These are phyloP conservation scores for Tortrix viridana DNA, from an alignment of 2,888 invertebrate genomes.

Conservation along the genomic window DNA sequence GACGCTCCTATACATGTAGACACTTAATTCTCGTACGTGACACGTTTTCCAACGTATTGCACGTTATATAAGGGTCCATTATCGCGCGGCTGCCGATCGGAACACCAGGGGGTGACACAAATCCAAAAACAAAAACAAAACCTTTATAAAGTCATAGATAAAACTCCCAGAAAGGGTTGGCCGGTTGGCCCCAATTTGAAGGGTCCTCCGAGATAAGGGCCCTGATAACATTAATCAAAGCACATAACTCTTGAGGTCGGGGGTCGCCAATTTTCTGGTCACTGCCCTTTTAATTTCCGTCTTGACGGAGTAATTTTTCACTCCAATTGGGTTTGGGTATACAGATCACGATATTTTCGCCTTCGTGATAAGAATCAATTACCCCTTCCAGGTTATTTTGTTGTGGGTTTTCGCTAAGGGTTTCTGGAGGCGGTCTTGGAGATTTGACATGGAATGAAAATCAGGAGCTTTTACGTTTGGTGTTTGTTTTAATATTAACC, in stretches of 20 bases:
- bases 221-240: conserved; percentile 82
- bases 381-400: conserved; percentile 5
- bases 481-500: too few relatives aligned
- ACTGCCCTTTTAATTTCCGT: conserved; percentile 75
- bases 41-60: neutral
- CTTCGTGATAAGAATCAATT: conserved; percentile 14
- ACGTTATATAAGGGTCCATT: neutral
- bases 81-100: too few relatives aligned
- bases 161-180: conserved; percentile 46
- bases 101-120: neutral
- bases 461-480: too few relatives aligned
- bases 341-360: conserved; percentile 41
- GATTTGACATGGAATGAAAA: too few relatives aligned
- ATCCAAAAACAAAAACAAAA: conserved; percentile 23
- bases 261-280: conserved; percentile 78
- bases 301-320: conserved; percentile 72
- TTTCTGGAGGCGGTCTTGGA: too few relatives aligned
- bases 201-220: conserved; percentile 67
- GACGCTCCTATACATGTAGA: too few relatives aligned
- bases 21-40: too few relatives aligned
- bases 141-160: conserved; percentile 32
- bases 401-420: conserved; percentile 3
- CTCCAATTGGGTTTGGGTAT: conserved; percentile 66
- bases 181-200: conserved; percentile 66
- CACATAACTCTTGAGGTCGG: conserved; percentile 60